A percentile compares a stretch with the other conserved stretches of the same genome.
These are phyloP conservation scores for Ellobius talpinus DNA, from an alignment of 2,113 vertebrate genomes.

Conservation along the genomic window DNA sequence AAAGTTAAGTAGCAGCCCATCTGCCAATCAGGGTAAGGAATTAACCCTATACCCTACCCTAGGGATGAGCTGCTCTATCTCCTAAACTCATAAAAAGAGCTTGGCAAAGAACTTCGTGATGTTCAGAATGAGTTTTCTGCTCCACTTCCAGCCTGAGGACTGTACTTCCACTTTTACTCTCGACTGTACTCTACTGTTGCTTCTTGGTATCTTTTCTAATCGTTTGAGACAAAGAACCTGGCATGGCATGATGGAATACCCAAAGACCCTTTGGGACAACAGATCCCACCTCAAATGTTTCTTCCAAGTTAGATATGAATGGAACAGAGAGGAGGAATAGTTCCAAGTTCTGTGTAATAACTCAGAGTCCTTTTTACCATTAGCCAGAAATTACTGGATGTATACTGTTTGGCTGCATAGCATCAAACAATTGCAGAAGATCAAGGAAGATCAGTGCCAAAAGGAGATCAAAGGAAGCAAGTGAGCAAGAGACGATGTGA, in stretches of 20 bases:
- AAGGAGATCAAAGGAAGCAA: conserved; percentile 53
- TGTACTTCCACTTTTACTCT: background rate
- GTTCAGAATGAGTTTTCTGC: background rate
- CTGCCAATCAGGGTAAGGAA: background rate
- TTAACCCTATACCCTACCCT: background rate
- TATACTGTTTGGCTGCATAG: conserved; percentile 7
- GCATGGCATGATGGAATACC: background rate
- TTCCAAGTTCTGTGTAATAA: background rate
- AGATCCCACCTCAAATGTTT: conserved; percentile 9
- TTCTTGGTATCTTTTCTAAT: background rate
- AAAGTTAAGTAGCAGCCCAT: background rate
- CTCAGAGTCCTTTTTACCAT: background rate
- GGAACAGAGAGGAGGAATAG: background rate
- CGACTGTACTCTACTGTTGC: background rate
- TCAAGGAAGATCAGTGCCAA: conserved; percentile 9
- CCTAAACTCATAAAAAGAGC: background rate
- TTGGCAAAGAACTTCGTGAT: background rate
- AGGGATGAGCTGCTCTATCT: background rate
- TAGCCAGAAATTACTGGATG: background rate
- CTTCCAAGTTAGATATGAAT: background rate
- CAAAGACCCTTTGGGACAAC: too few species aligned
- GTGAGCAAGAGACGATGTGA: conserved; percentile 44
- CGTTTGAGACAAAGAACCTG: background rate
- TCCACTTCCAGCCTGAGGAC: background rate
- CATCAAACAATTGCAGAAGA: conserved; percentile 46